A percentile compares a stretch with the other conserved stretches of the same genome.
phyloP scores from a whole-genome alignment of 2,113 vertebrate species.

The Neodontobutis hainanensis region DNA sequence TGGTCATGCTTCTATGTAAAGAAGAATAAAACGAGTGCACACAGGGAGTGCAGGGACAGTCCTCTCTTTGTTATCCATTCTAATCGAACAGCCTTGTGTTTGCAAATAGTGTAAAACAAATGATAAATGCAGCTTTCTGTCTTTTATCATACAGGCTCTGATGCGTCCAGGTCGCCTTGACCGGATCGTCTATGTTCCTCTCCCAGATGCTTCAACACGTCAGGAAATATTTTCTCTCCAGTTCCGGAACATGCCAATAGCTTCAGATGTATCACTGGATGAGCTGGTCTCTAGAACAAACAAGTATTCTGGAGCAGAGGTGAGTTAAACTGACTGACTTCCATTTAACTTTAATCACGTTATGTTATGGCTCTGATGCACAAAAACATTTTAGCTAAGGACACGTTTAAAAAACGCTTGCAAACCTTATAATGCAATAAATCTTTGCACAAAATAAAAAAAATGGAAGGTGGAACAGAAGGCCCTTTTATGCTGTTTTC shows the following conservation, averaged over 20 bases:
- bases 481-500: no score
- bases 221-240: slow-evolving; percentile 88
- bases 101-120: slow-evolving; percentile 16
- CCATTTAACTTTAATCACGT: no score
- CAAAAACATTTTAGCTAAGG: background rate
- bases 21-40: no score
- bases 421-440: background rate
- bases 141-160: slow-evolving; percentile 82
- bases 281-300: slow-evolving; percentile 82
- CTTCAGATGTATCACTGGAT: slow-evolving; percentile 78
- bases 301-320: slow-evolving; percentile 95
- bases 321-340: slow-evolving; percentile 62
- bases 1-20: background rate
- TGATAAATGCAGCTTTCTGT: background rate
- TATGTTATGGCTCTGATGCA: background rate
- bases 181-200: slow-evolving; percentile 90
- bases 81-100: background rate
- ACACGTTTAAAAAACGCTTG: no score
- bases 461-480: no score
- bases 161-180: slow-evolving; percentile 96
- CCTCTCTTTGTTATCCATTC: background rate
- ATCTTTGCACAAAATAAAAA: no score
- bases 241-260: slow-evolving; percentile 86
- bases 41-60: background rate
- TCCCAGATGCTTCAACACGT: slow-evolving; percentile 88